Evolutionary conservation across 1,140 invertebrate genomes (phyloP), one percentile per base, ranked within the genome.

Genomic region (Leguminivora glycinivorella): DNA sequence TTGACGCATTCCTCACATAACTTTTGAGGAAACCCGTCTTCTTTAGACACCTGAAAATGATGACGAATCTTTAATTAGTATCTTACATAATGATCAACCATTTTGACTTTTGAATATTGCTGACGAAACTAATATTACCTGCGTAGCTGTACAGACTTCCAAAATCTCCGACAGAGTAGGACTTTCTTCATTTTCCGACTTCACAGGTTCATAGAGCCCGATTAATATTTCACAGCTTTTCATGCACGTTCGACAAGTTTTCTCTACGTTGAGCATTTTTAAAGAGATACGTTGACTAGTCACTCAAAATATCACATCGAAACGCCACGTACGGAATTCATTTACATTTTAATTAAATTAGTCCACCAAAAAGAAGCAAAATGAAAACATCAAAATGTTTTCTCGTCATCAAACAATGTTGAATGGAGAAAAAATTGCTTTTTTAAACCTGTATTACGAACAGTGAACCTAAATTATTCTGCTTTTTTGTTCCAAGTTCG

Each of bases 201-300:
- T 85, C 17, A 88, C 26, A 22, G 79, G 78, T 31, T 78, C 75
- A 81, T 85, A 90, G 43, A 92, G 77, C 75, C 88, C 79, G 4
- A 89, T 71, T 63, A 92, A 75, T 68, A 72, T 77, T 40, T 76
- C 72, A 67, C 85, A 81, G 67, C 74, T 81, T 69, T 85, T 89
- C 86, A 92, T 91, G 78, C 90, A 92, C 40, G 86, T 88, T 12
- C 90, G 80, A 81, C 91, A 92, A 29, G 83, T 83, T 60, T 60
- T 75, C 19, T 73, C 69, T 47, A 86, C 69, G 67, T 89, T 80
- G 5, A 70, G 38, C 69, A 70, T 70, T 17, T 66, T 70, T 38
- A 58, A 17, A 3, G 40, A 34, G 17, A 34, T 22, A 52, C 26
- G 26, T 10, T 29, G n/a, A 47, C 17, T 22, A 52, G 7, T 52